A percentile compares a stretch with the other conserved stretches of the same genome.
These are phyloP conservation scores for Dipodomys merriami DNA, from an alignment of 2,113 vertebrate species.

Conservation along the genomic window DNA sequence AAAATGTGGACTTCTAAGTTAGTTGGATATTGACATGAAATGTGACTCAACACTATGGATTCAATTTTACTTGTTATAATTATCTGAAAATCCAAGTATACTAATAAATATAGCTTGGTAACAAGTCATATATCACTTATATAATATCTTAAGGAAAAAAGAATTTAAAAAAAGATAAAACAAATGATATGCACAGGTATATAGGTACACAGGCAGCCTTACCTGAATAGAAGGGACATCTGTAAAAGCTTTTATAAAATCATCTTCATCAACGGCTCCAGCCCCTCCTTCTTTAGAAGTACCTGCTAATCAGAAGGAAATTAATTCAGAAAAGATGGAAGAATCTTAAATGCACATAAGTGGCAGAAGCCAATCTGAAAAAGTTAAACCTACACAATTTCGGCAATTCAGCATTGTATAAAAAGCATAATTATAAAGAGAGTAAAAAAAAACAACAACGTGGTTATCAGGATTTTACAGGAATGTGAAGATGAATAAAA, in stretches of 20 bases:
- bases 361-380: too few species aligned
- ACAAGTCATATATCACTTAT: slow-evolving; percentile 34
- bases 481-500: too few species aligned
- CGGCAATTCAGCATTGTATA: too few species aligned
- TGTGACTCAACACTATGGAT: not conserved
- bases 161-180: not conserved
- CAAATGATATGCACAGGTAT: not conserved
- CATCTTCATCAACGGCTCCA: slow-evolving; percentile 95
- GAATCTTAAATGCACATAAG: not conserved
- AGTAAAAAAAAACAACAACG: too few species aligned
- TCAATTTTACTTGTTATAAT: slow-evolving; percentile 49
- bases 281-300: slow-evolving; percentile 93
- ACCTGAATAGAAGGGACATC: slow-evolving; percentile 97
- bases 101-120: slow-evolving; percentile 14
- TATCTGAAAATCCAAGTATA: slow-evolving; percentile 21
- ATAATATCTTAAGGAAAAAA: slow-evolving; percentile 20
- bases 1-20: not conserved
- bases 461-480: too few species aligned
- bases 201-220: not conserved
- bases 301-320: slow-evolving; percentile 83
- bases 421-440: too few species aligned
- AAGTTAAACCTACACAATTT: too few species aligned
- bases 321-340: not conserved
- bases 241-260: slow-evolving; percentile 96
- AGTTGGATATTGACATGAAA: not conserved